A percentile compares a stretch with the other conserved stretches of the same genome.
phyloP scores from a whole-genome alignment of 2,888 invertebrate species.

The Dexiosoma caninum region DNA sequence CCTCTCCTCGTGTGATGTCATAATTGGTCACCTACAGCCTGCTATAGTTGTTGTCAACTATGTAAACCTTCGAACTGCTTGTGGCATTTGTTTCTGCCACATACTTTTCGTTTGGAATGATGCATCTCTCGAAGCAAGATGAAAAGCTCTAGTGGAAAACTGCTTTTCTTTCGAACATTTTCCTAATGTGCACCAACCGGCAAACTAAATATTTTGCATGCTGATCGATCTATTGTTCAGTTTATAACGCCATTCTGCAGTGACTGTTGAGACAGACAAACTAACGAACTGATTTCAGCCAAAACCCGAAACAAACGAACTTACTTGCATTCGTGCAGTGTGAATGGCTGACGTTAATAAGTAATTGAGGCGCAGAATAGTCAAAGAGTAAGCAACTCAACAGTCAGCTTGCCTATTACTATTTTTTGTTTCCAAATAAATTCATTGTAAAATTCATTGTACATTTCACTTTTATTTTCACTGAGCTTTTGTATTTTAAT shows the following conservation, averaged over 20 bases:
- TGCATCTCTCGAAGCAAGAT: slow-evolving; percentile 21
- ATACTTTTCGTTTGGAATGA: slow-evolving; percentile 21
- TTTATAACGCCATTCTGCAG: slow-evolving; percentile 7
- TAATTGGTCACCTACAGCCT: too few species aligned
- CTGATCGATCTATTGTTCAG: slow-evolving; percentile 34
- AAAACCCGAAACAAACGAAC: not conserved
- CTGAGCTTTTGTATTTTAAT: slow-evolving; percentile 27
- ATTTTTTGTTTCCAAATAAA: not conserved
- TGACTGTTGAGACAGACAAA: not conserved
- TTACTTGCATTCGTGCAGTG: not conserved
- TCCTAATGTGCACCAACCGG: not conserved
- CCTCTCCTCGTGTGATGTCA: not conserved
- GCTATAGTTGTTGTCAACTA: slow-evolving; percentile 1
- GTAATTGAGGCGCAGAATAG: slow-evolving; percentile 15
- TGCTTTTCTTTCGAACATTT: not conserved
- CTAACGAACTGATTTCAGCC: not conserved
- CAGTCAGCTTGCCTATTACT: slow-evolving; percentile 42
- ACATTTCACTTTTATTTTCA: slow-evolving; percentile 60
- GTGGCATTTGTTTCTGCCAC: slow-evolving; percentile 4
- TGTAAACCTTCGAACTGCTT: not conserved
- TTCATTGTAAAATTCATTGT: slow-evolving; percentile 33
- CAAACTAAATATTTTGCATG: slow-evolving; percentile 32
- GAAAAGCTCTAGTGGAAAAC: slow-evolving; percentile 7
- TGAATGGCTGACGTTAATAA: slow-evolving; percentile 21
- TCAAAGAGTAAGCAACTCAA: slow-evolving; percentile 39